Conservation (phyloP, 2,113 vertebrate species). For the Tychaedon coryphoeus region DNA sequence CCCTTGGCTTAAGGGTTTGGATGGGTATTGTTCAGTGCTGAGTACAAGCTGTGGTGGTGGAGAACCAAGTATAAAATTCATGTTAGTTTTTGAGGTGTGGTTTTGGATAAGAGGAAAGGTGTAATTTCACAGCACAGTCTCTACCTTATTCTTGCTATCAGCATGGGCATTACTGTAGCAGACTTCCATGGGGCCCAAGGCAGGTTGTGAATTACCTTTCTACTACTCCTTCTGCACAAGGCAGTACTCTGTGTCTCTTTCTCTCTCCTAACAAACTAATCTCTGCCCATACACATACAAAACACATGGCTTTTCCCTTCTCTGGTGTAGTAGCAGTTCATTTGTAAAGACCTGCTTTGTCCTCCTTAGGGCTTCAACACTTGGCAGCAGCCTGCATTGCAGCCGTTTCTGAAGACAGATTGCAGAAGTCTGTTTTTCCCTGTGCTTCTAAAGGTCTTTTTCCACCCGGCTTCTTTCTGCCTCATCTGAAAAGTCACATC, state of each 20-base stretch:
- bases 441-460: not conserved
- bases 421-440: not conserved
- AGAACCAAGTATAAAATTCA: not conserved
- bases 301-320: not conserved
- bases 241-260: not conserved
- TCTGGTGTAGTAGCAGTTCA: not conserved
- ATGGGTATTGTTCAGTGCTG: not conserved
- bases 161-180: not conserved
- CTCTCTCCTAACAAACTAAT: not conserved
- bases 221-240: not conserved
- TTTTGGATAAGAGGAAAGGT: not conserved
- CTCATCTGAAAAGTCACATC: not conserved
- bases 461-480: not conserved
- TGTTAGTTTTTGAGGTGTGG: not conserved
- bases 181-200: not conserved
- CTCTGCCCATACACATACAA: not conserved
- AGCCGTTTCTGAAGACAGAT: not conserved
- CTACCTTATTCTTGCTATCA: not conserved
- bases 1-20: not conserved
- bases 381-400: not conserved
- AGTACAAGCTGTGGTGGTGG: not conserved
- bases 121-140: not conserved
- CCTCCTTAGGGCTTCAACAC: not conserved
- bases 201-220: not conserved
- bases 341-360: not conserved